A percentile compares a stretch with the other conserved stretches of the same genome.
Conservation (phyloP, 2,797 vertebrate species). For the Chelon labrosus region DNA sequence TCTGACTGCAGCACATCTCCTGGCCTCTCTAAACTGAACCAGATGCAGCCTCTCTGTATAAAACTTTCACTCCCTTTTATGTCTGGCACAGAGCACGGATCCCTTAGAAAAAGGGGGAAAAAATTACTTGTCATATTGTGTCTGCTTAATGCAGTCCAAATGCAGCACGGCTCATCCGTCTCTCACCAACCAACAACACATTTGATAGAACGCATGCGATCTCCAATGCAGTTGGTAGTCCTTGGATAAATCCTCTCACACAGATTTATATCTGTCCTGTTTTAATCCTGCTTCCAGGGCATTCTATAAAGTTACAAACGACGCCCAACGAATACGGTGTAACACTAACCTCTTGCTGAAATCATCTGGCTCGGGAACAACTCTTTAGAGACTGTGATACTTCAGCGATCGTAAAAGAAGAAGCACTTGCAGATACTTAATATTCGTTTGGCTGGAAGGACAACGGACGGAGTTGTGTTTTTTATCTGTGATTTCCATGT, state of each 20-base stretch:
- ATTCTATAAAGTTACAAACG: slow-evolving; percentile 9
- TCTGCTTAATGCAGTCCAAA: slow-evolving; percentile 73
- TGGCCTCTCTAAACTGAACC: slow-evolving; percentile 78
- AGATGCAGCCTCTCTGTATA: slow-evolving; percentile 81
- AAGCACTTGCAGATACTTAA: not conserved
- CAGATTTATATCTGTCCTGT: slow-evolving; percentile 8
- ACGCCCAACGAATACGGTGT: not conserved
- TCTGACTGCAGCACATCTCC: slow-evolving; percentile 72
- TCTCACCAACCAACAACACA: slow-evolving; percentile 40
- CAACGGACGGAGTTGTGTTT: not conserved
- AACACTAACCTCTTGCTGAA: slow-evolving; percentile 3
- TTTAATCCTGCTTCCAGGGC: slow-evolving; percentile 10
- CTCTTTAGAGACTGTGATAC: not conserved
- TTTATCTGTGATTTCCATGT: slow-evolving; percentile 10
- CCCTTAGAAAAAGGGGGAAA: slow-evolving; percentile 37
- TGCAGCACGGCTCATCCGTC: slow-evolving; percentile 44
- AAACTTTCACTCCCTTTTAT: slow-evolving; percentile 80
- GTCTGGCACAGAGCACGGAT: slow-evolving; percentile 60
- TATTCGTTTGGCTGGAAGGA: not conserved
- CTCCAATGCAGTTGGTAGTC: not conserved
- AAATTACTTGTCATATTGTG: slow-evolving; percentile 68
- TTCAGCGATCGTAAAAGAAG: slow-evolving; percentile 3
- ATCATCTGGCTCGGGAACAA: slow-evolving; percentile 11
- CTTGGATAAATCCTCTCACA: slow-evolving; percentile 23
- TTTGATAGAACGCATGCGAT: slow-evolving; percentile 21